Evolutionary conservation across 2,888 invertebrate genomes (phyloP).

Genomic region (Unio pictorum): DNA sequence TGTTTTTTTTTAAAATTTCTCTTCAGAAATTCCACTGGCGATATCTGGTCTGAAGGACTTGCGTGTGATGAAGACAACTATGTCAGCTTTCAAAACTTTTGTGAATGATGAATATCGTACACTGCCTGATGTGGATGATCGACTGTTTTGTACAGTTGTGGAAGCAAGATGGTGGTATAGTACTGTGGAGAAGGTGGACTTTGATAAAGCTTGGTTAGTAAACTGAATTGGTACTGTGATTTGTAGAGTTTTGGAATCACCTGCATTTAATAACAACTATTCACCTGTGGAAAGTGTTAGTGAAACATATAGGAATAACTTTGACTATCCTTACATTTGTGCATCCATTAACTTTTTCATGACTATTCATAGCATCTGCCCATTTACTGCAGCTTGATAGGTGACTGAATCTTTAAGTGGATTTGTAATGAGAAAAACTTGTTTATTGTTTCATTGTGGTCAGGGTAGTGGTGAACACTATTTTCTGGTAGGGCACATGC

Average conservation of each 20-base stretch:
- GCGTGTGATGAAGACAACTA: constrained; percentile 84
- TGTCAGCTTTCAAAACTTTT: constrained; percentile 86
- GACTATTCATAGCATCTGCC: too few relatives aligned
- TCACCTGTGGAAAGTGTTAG: too few relatives aligned
- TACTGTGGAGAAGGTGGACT: constrained; percentile 78
- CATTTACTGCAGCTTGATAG: too few relatives aligned
- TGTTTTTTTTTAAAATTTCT: neutral
- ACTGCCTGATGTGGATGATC: constrained; percentile 82
- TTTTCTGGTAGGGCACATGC: too few relatives aligned
- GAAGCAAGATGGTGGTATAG: constrained; percentile 84
- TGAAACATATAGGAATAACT: too few relatives aligned
- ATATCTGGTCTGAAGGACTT: constrained; percentile 78
- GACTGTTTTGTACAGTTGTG: constrained; percentile 85
- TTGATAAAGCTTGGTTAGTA: constrained; percentile 79
- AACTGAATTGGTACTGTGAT: neutral
- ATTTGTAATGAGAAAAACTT: too few relatives aligned
- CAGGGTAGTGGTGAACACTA: too few relatives aligned
- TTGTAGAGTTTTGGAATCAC: neutral
- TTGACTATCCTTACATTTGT: too few relatives aligned
- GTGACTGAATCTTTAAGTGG: too few relatives aligned
- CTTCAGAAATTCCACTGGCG: constrained; percentile 27
- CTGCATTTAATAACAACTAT: neutral
- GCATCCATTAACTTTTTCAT: too few relatives aligned
- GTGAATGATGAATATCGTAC: constrained; percentile 85
- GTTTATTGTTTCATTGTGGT: too few relatives aligned